Evolutionary conservation across 2,888 invertebrate genomes (phyloP), one percentile per base, ranked within the genome.

Genomic region (Bimastos eiseni): DNA sequence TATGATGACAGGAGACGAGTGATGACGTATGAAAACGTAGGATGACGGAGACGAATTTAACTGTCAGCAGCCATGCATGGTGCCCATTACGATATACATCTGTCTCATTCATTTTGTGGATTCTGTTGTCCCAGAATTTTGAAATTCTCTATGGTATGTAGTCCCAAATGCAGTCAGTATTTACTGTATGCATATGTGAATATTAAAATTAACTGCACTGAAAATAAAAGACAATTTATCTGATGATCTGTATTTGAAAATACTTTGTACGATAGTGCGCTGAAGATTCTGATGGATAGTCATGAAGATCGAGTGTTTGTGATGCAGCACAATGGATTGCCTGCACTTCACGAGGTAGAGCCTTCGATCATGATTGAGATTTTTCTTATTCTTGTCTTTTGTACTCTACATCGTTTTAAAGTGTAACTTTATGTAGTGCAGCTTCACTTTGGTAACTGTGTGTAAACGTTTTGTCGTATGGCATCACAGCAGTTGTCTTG

Each of bases 261-360:
- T n/a, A 70, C 11, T n/a, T 70, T 70, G 30, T 70, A 4, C 4
- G n/a, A 70, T 92, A 95, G 95, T 91, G 94, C 98, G 89, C 97
- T 98, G 94, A 97, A 98, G 95, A 97, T 98, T 93, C 96, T 98
- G 88, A 97, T 98, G 86, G 98, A 98, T 94, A 97, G 97, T 83
- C 97, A 97, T 93, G 98, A 98, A 93, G 98, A 98, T 95, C 96
- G 98, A 92, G 95, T 98, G 49, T 97, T 97, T 94, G 97, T 98
- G 30, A 97, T 98, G n/a, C 98, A 97, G 94, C 97, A 98, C 93
- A 97, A 97, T 89, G 98, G 98, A 41, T 96, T 98, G 92, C 97
- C 97, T 94, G 96, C 97, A 95, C 96, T 97, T 6, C 97, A 97
- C 94, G 97, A 97, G 96, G 97, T 97, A 93, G 93, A 93, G 92